Base-by-base conservation (phyloP, 2,888 invertebrate species). In the Chloromyia formosa region DNA sequence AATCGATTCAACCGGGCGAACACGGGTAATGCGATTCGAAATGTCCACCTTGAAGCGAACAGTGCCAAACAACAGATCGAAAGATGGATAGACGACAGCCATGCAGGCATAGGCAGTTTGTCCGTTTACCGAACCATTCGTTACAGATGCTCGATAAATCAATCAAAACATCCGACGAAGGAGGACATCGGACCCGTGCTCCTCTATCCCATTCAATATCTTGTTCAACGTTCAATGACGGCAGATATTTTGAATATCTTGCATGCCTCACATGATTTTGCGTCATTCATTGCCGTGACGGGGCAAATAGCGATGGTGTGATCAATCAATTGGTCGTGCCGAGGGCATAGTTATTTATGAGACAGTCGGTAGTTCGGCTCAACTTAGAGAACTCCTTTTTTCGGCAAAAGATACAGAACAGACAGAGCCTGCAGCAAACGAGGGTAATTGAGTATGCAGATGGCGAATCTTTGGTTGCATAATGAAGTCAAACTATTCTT, bases 121-220 rank as follows among this genome's bases (percentile, higher is more conserved):
- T 69, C 54, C 68, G 68, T 69, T 69, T 69, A 69, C 68, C 53
- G 22, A 69, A 54, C 54, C 27, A 69, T 69, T 69, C 68, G 68
- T 69, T 54, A 69, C 54, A 54, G 53, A 49, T 27, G 53, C 53
- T 54, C 68, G 68, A 69, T 69, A 69, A 69, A 69, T 69, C 68
- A 69, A 69, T 69, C 68, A 69, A 53, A 69, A 69, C 68, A 69
- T 69, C 16, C 62, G 62, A 62, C 40, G 62, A 14, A 35, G 27
- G 62, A 40, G 54, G 27, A 69, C 68, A 53, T 53, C 16, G 35
- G 27, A n/a, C 27, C 27, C 27, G 27, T 54, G 68, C 27, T 69
- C 54, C 53, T 62, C 62, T 14, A 40, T 62, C 40, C 62, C n/a
- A 27, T 10, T 35, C n/a, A 62, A 62, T 40, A 40, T 62, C 23